Evolutionary conservation across 2,888 invertebrate species (phyloP), one percentile per base, ranked within the genome.

Genomic region (Lasioglossum vierecki): DNA sequence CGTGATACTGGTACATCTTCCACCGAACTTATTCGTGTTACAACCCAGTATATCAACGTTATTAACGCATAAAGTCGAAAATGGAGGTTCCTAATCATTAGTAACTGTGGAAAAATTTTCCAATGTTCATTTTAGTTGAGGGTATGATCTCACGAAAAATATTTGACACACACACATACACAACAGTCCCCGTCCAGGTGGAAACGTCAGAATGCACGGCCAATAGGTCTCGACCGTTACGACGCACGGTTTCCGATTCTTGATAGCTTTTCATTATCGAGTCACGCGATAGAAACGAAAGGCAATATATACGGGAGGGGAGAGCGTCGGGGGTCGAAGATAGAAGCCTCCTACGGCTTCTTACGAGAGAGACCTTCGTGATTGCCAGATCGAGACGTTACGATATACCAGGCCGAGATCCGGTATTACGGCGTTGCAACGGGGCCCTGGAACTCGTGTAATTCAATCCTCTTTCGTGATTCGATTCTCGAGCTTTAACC

Each of bases 221-320:
- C 74, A 72, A 86, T 82, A 72, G 80, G 82, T 71, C 57, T 74
- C 81, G 73, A 72, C 44, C 79, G 46, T 77, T 82, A 85, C 85
- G 89, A 82, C 78, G 80, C 78, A 75, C 88, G 80, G 78, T 74
- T 89, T 85, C 82, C 81, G 80, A 84, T 84, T 75, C 71, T 75
- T 80, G 87, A 86, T 86, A 63, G 85, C 83, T 79, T 89, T 87
- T 84, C 87, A 82, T 85, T 85, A 88, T 90, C 88, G 86, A 81
- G 88, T 88, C 90, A 86, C 87, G 86, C 88, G 85, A 84, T 83
- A 88, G 68, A 72, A 70, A 44, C 78, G 80, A 79, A 76, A 79
- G 66, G 84, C 83, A 84, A 82, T 82, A 81, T 70, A 88, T 60
- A 57, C n/a, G n/a, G 11, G n/a, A n/a, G n/a, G 18, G 11, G 1